phyloP scores from a whole-genome alignment of 2,797 vertebrate species.

The Clamator glandarius region DNA sequence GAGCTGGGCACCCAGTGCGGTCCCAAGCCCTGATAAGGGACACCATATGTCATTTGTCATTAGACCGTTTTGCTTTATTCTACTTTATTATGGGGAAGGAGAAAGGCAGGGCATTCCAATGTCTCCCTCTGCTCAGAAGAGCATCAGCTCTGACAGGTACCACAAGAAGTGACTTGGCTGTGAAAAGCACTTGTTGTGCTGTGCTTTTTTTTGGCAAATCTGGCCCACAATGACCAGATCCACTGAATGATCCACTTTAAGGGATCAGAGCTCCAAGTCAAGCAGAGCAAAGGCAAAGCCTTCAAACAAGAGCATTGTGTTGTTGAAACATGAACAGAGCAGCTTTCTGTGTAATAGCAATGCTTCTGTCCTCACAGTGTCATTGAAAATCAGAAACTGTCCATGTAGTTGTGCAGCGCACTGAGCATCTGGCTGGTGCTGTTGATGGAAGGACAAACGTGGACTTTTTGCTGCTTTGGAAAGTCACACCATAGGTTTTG shows the following conservation, averaged over 20 bases:
- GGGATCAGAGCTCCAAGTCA: background rate
- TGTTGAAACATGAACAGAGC: fast-evolving
- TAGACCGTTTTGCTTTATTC: background rate
- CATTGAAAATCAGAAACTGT: background rate
- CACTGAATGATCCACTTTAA: too few relatives aligned
- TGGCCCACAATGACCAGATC: background rate
- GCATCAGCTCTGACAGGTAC: background rate
- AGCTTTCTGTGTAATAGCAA: fast-evolving
- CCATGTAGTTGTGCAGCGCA: fast-evolving
- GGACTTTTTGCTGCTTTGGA: background rate
- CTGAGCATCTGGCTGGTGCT: background rate
- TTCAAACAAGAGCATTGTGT: background rate
- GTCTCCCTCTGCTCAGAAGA: background rate
- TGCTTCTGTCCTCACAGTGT: fast-evolving
- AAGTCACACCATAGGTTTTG: background rate
- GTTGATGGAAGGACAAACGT: background rate
- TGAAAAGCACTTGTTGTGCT: background rate
- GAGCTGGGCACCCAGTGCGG: background rate
- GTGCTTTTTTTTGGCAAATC: background rate
- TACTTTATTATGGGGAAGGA: background rate
- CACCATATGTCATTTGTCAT: background rate
- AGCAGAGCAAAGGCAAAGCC: background rate
- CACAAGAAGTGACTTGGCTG: too few relatives aligned
- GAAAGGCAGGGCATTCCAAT: background rate
- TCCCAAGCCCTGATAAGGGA: background rate